phyloP scores from a whole-genome alignment of 2,888 invertebrate species.

The Allolobophora icterica region DNA sequence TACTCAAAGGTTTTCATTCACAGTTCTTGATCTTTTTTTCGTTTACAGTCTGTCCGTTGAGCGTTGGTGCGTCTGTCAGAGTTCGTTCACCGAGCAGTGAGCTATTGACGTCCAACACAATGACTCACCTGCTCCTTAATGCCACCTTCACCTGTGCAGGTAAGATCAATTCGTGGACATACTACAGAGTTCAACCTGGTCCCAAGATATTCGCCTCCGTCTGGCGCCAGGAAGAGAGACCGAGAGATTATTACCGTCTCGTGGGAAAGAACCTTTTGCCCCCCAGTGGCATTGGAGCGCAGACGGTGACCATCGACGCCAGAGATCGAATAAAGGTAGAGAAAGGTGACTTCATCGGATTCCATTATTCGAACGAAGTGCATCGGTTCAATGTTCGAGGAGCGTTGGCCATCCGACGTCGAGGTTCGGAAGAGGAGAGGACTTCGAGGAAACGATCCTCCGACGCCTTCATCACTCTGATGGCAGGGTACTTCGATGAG shows the following conservation, averaged over 20 bases:
- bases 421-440: neutral
- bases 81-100: neutral
- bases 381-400: neutral
- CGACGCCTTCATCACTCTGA: neutral
- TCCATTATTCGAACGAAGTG: neutral
- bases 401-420: neutral
- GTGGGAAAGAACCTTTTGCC: neutral
- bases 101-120: neutral
- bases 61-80: neutral
- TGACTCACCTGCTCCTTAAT: neutral
- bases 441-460: too few species aligned
- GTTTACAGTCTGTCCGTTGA: neutral
- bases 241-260: neutral
- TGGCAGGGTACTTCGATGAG: neutral
- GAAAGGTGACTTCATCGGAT: neutral
- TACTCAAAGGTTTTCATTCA: too few species aligned
- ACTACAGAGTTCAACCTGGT: neutral
- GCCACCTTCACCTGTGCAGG: neutral
- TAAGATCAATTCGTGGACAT: neutral
- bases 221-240: neutral
- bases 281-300: neutral
- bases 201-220: neutral
- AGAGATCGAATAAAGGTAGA: neutral
- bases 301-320: neutral
- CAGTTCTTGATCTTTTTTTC: neutral